Evolutionary conservation across 2,888 invertebrate genomes (phyloP).

Genomic region (Hypomecis punctinalis): DNA sequence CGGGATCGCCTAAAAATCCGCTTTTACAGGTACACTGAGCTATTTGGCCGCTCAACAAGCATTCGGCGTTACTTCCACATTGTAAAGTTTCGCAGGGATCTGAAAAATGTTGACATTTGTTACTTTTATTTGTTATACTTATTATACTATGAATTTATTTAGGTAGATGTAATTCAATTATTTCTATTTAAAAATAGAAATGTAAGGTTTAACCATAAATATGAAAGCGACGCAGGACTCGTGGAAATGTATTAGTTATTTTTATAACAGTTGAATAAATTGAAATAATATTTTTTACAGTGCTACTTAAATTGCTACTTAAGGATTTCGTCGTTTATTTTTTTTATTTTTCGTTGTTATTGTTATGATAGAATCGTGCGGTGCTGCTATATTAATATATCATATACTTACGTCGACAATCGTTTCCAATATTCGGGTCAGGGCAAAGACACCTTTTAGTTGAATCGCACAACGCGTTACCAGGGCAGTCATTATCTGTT

Average conservation of each 20-base stretch:
- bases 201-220: too few relatives aligned
- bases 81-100: slow-evolving; percentile 95
- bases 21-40: slow-evolving; percentile 93
- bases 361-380: too few relatives aligned
- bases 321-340: too few relatives aligned
- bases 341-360: too few relatives aligned
- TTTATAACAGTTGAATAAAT: too few relatives aligned
- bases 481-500: slow-evolving; percentile 92
- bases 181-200: too few relatives aligned
- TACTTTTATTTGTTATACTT: neutral
- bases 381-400: slow-evolving; percentile 2
- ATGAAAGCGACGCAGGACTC: too few relatives aligned
- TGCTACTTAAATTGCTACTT: too few relatives aligned
- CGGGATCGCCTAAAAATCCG: slow-evolving; percentile 91
- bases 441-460: slow-evolving; percentile 93
- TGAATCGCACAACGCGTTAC: slow-evolving; percentile 93
- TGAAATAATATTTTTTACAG: too few relatives aligned
- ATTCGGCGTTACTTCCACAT: slow-evolving; percentile 95
- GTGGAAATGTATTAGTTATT: too few relatives aligned
- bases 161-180: neutral
- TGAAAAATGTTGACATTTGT: slow-evolving; percentile 63
- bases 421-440: slow-evolving; percentile 95
- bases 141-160: too few relatives aligned
- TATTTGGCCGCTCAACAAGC: slow-evolving; percentile 92
- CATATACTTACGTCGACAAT: slow-evolving; percentile 92